Evolutionary conservation across 2,888 invertebrate genomes (phyloP).

Genomic region (Drosophila rellima): DNA sequence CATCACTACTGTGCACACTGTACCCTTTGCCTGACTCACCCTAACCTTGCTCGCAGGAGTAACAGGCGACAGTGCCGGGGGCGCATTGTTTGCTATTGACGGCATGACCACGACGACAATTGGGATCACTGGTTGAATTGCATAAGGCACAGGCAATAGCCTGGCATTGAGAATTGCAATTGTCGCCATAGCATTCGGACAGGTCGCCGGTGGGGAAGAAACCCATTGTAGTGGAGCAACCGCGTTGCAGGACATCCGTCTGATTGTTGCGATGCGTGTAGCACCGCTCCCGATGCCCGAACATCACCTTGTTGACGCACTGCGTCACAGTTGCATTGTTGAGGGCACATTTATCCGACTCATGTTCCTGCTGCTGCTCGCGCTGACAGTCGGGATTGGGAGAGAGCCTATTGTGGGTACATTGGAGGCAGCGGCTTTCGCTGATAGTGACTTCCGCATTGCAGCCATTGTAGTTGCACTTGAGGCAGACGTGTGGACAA

Average conservation of each 20-base stretch:
- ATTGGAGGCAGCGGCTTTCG: conserved; percentile 69
- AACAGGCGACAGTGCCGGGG: conserved; percentile 71
- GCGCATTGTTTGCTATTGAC: conserved; percentile 60
- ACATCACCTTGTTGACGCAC: conserved; percentile 77
- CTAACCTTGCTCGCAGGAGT: conserved; percentile 80
- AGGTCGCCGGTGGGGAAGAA: conserved; percentile 75
- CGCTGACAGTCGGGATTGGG: conserved; percentile 71
- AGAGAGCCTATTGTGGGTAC: conserved; percentile 55
- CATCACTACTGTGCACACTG: background rate
- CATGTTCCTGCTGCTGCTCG: conserved; percentile 43
- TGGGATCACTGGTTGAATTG: conserved; percentile 64
- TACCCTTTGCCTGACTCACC: conserved; percentile 20
- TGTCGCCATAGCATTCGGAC: conserved; percentile 74
- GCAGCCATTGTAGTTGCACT: conserved; percentile 82
- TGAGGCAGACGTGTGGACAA: conserved; percentile 77
- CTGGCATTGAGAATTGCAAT: conserved; percentile 75
- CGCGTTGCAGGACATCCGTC: conserved; percentile 75
- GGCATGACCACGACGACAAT: conserved; percentile 65
- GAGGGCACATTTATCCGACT: conserved; percentile 48
- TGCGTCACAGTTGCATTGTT: conserved; percentile 54
- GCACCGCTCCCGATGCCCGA: conserved; percentile 76
- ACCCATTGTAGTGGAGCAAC: conserved; percentile 80
- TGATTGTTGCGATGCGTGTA: conserved; percentile 74
- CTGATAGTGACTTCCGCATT: conserved; percentile 71
- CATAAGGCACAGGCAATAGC: conserved; percentile 79